These are phyloP conservation scores for Diogma glabrata DNA, from an alignment of 2,888 invertebrate genomes.

Conservation along the genomic window DNA sequence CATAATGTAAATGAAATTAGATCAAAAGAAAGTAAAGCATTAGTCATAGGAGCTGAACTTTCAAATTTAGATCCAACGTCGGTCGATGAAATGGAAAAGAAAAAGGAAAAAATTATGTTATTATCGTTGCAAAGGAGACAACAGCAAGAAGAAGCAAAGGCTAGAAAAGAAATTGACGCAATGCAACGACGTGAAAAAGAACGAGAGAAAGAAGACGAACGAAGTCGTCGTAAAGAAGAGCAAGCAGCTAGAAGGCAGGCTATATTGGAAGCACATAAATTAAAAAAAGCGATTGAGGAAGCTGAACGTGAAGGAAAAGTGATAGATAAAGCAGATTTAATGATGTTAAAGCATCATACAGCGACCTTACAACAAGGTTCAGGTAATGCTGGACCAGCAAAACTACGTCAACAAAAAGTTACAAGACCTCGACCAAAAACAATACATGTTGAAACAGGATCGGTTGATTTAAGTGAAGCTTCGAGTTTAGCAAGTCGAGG, in stretches of 20 bases:
- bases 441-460: slow-evolving; percentile 76
- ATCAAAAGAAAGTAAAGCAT: slow-evolving; percentile 38
- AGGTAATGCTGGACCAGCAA: slow-evolving; percentile 38
- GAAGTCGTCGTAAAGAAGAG: slow-evolving; percentile 63
- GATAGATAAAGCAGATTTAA: slow-evolving; percentile 54
- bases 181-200: slow-evolving; percentile 65
- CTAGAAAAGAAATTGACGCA: slow-evolving; percentile 70
- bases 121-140: slow-evolving; percentile 81
- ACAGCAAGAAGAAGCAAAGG: slow-evolving; percentile 78
- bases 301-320: slow-evolving; percentile 82
- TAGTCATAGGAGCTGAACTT: slow-evolving; percentile 56
- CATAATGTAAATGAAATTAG: slow-evolving; percentile 35
- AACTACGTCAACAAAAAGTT: slow-evolving; percentile 51
- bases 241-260: slow-evolving; percentile 76
- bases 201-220: slow-evolving; percentile 61
- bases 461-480: slow-evolving; percentile 65
- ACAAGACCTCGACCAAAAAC: slow-evolving; percentile 77
- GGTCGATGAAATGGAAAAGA: slow-evolving; percentile 83
- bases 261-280: slow-evolving; percentile 85
- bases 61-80: slow-evolving; percentile 58
- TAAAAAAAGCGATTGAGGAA: slow-evolving; percentile 87
- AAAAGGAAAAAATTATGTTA: slow-evolving; percentile 83
- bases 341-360: slow-evolving; percentile 44
- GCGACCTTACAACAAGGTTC: slow-evolving; percentile 21
- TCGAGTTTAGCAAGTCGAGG: slow-evolving; percentile 57